A percentile compares a stretch with the other conserved stretches of the same genome.
These are phyloP conservation scores for Nannoperca obscura DNA, from an alignment of 2,797 vertebrate genomes.

Conservation along the genomic window DNA sequence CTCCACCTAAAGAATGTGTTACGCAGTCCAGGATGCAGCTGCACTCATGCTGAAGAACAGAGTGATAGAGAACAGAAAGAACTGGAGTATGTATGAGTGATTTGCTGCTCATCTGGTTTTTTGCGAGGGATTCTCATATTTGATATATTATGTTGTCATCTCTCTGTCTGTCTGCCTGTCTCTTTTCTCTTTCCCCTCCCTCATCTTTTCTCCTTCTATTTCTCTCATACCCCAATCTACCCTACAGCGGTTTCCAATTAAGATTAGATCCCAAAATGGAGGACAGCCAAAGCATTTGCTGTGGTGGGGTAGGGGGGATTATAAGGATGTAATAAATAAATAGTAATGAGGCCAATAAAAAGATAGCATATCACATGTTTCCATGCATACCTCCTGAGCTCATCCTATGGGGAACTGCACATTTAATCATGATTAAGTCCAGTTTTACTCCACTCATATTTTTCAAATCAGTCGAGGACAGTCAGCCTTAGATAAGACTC, in stretches of 20 bases:
- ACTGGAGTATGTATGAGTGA: slow-evolving; percentile 41
- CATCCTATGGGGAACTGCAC: slow-evolving; percentile 29
- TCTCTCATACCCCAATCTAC: slow-evolving; percentile 28
- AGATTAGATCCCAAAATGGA: slow-evolving; percentile 61
- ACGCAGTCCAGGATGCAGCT: slow-evolving; percentile 54
- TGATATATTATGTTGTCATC: slow-evolving; percentile 65
- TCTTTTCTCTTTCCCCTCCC: slow-evolving; percentile 15
- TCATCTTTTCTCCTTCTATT: background rate
- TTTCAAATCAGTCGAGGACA: slow-evolving; percentile 7
- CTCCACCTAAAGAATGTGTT: slow-evolving; percentile 26
- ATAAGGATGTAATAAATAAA: slow-evolving; percentile 71
- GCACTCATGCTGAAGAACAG: slow-evolving; percentile 33
- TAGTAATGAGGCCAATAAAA: slow-evolving; percentile 61
- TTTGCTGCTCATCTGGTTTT: slow-evolving; percentile 64
- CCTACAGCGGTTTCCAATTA: slow-evolving; percentile 75
- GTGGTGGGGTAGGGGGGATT: slow-evolving; percentile 25
- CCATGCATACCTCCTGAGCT: slow-evolving; percentile 30
- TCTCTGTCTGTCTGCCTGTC: slow-evolving; percentile 23
- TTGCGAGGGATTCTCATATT: slow-evolving; percentile 53
- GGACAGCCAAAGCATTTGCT: slow-evolving; percentile 47
- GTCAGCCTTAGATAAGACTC: slow-evolving; percentile 27
- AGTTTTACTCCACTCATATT: slow-evolving; percentile 17
- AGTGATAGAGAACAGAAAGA: slow-evolving; percentile 29
- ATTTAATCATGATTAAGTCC: slow-evolving; percentile 42
- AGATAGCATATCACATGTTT: slow-evolving; percentile 53